Evolutionary conservation across 2,888 invertebrate genomes (phyloP).

Genomic region (Cryptus armator): DNA sequence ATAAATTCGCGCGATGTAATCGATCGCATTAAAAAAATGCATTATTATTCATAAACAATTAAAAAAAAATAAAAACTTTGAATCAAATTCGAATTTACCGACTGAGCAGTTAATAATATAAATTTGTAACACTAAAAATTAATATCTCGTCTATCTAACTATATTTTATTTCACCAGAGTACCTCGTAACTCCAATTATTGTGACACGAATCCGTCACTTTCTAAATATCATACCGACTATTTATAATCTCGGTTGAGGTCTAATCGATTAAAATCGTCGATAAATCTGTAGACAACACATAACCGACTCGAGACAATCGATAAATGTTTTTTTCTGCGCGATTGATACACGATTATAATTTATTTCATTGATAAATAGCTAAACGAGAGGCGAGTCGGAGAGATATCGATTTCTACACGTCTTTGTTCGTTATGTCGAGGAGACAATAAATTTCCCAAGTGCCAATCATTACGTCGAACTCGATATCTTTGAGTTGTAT

Average conservation of each 20-base stretch:
- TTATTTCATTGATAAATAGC: constrained; percentile 12
- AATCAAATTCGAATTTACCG: too few species aligned
- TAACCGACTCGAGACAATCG: constrained; percentile 22
- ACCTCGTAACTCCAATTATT: not conserved
- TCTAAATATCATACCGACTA: not conserved
- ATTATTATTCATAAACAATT: not conserved
- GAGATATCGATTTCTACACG: constrained; percentile 53
- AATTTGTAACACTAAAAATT: too few species aligned
- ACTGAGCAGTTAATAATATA: too few species aligned
- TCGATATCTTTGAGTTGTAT: constrained; percentile 15
- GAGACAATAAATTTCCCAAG: constrained; percentile 50
- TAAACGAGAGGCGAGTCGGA: constrained; percentile 16
- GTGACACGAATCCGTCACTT: not conserved
- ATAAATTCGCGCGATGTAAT: not conserved
- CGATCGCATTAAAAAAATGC: not conserved
- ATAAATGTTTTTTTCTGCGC: constrained; percentile 31
- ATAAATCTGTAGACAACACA: not conserved
- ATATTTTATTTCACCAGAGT: not conserved
- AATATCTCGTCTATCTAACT: too few species aligned
- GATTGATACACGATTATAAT: constrained; percentile 32
- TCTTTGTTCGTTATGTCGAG: constrained; percentile 32
- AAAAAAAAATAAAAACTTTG: too few species aligned
- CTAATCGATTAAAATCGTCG: constrained; percentile 4
- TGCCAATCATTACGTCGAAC: constrained; percentile 50
- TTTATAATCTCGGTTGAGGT: constrained; percentile 2